Percentiles rank a stretch among this genome's conserved stretches.
Conservation (phyloP, 2,113 vertebrate species). For the Agelaius tricolor region DNA sequence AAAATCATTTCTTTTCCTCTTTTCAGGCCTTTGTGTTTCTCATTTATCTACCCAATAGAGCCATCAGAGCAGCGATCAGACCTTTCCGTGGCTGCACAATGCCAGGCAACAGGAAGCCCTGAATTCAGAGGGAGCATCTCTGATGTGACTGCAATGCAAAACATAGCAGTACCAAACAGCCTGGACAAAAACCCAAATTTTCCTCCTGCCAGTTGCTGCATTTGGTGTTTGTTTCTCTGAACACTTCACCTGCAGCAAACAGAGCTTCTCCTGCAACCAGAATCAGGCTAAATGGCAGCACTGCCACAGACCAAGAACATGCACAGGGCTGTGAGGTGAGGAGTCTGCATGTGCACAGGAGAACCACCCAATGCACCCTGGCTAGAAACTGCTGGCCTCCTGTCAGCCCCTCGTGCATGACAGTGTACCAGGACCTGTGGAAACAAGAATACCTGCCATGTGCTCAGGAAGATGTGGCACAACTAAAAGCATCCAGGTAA, state of each 20-base stretch:
- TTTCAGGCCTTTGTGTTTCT: neutral
- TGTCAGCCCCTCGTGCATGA: accelerated
- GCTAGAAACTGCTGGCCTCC: accelerated
- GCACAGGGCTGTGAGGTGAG: accelerated
- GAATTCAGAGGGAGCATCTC: neutral
- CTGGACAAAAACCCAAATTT: neutral
- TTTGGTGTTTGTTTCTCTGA: neutral
- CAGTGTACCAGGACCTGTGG: neutral
- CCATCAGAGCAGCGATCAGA: neutral
- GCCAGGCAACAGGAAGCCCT: neutral
- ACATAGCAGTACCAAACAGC: neutral
- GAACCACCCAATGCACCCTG: neutral
- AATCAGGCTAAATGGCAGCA: neutral
- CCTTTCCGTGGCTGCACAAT: neutral
- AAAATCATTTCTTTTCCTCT: neutral
- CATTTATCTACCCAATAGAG: neutral
- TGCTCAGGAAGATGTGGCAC: neutral
- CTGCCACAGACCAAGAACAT: neutral
- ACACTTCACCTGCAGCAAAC: neutral
- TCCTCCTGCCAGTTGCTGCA: neutral
- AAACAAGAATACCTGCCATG: neutral
- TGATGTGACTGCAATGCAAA: neutral
- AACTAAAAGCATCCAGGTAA: neutral
- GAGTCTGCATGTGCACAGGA: neutral
- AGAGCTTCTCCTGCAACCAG: neutral